phyloP scores from a whole-genome alignment of 2,888 invertebrate species.

The Blastobasis adustella region DNA sequence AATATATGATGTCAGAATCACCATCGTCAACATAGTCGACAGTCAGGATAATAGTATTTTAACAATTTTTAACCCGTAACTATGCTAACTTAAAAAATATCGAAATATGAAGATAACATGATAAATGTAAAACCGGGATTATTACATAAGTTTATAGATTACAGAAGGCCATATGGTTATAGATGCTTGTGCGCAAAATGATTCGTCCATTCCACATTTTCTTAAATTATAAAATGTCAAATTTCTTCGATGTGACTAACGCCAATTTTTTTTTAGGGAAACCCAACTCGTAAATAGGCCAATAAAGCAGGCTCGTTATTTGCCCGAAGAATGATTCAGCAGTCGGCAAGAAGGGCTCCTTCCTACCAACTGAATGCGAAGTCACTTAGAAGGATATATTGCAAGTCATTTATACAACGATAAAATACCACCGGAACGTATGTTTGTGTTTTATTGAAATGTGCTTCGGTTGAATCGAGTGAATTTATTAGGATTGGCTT shows the following conservation, averaged over 20 bases:
- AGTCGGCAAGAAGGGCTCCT: constrained; percentile 3
- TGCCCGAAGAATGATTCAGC: constrained; percentile 10
- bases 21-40: no score
- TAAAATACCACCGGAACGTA: constrained; percentile 1
- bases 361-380: constrained; percentile 5
- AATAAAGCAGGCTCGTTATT: constrained; percentile 5
- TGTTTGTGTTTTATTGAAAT: constrained; percentile 2
- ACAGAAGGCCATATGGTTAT: background rate
- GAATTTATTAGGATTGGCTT: background rate
- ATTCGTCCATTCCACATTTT: background rate
- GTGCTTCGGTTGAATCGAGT: background rate
- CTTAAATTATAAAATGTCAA: background rate
- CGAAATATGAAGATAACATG: no score
- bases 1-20: no score
- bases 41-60: no score
- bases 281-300: background rate
- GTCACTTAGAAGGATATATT: constrained; percentile 10
- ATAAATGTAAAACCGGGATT: no score
- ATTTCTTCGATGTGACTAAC: background rate
- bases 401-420: constrained; percentile 12
- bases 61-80: no score
- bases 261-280: background rate
- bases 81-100: no score
- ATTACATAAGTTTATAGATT: no score
- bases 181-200: background rate